These are phyloP conservation scores for Poecile montanus DNA, from an alignment of 2,797 vertebrate species.

Conservation along the genomic window DNA sequence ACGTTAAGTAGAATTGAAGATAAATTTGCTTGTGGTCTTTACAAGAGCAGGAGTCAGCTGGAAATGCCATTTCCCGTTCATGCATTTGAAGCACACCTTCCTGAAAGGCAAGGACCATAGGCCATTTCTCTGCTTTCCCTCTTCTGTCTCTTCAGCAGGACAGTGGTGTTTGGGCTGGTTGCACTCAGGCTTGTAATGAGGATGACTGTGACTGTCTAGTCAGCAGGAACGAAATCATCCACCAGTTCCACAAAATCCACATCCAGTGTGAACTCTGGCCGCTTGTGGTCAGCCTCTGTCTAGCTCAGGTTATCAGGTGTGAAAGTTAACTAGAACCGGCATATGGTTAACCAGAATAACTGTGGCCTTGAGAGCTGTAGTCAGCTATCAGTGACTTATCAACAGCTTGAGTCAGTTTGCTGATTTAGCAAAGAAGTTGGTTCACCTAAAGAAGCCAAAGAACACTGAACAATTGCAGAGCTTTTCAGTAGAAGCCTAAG, in stretches of 20 bases:
- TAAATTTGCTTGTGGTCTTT: not conserved
- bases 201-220: not conserved
- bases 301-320: not conserved
- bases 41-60: not conserved
- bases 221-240: not conserved
- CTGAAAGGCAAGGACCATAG: not conserved
- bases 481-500: not conserved
- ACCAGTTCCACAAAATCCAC: not conserved
- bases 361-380: not conserved
- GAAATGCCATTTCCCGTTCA: fast-evolving
- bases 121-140: not conserved
- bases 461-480: not conserved
- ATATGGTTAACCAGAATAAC: not conserved
- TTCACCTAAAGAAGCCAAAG: not conserved
- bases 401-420: not conserved
- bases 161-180: not conserved
- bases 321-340: not conserved
- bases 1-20: not conserved
- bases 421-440: not conserved
- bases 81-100: not conserved
- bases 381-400: too few relatives aligned
- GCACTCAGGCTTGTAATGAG: not conserved
- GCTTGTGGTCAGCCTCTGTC: not conserved
- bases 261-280: not conserved
- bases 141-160: not conserved